A percentile compares a stretch with the other conserved stretches of the same genome.
Evolutionary conservation across 2,113 vertebrate species (phyloP).

Genomic region (Ramphastos sulfuratus): DNA sequence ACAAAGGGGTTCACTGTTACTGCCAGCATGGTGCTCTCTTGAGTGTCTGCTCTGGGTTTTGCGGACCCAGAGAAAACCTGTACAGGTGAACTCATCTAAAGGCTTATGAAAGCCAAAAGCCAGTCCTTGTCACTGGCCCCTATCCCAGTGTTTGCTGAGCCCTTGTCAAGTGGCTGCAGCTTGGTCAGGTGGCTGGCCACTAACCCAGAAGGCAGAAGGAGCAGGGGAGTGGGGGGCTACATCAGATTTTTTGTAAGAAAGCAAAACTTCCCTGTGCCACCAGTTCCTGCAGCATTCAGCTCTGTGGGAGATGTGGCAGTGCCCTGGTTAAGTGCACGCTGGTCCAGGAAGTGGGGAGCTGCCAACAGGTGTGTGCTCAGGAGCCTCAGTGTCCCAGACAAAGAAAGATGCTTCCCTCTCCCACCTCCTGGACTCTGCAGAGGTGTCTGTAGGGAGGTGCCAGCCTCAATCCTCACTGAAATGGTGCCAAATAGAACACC

Average conservation of each 20-base stretch:
- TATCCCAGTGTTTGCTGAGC: not conserved
- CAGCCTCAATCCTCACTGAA: not conserved
- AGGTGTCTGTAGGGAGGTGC: not conserved
- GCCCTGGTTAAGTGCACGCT: accelerated
- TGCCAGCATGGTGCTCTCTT: accelerated
- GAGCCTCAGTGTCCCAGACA: accelerated
- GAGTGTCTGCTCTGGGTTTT: not conserved
- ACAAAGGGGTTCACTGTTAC: constrained; percentile 78
- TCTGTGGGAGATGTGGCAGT: not conserved
- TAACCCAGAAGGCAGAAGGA: not conserved
- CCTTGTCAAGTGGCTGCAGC: not conserved
- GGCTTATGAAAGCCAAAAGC: not conserved
- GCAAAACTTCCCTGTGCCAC: not conserved
- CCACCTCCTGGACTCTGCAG: not conserved
- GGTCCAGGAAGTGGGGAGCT: not conserved
- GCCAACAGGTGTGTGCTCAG: not conserved
- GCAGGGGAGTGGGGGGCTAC: not conserved
- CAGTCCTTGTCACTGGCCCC: not conserved
- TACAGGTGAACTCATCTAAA: not conserved
- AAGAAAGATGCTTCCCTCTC: not conserved
- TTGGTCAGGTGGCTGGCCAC: not conserved
- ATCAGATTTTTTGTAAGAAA: not conserved
- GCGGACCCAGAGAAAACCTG: not conserved
- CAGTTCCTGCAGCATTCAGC: accelerated
- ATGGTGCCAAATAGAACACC: not conserved